Evolutionary conservation across 2,797 vertebrate species (phyloP).

Genomic region (Sternotherus odoratus): DNA sequence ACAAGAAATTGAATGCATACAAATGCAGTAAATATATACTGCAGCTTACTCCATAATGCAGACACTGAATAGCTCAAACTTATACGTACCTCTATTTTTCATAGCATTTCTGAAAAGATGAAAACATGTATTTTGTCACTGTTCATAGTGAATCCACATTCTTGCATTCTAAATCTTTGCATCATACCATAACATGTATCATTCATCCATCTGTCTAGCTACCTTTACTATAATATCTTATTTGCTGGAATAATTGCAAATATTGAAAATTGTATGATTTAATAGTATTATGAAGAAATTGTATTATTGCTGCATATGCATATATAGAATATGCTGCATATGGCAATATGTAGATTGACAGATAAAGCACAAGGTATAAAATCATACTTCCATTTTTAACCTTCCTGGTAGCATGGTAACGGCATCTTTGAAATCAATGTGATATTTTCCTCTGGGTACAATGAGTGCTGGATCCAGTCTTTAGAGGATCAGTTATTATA

Average conservation of each 20-base stretch:
- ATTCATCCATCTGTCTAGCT: neutral
- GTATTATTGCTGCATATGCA: neutral
- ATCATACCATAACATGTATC: neutral
- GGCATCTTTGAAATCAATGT: slow-evolving; percentile 2
- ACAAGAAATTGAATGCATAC: neutral
- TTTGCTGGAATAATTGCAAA: neutral
- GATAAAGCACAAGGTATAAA: neutral
- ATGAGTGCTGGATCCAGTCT: neutral
- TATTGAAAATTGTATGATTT: neutral
- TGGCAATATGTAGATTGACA: neutral
- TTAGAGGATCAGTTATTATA: neutral
- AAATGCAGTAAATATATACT: neutral
- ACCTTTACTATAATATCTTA: slow-evolving; percentile 25
- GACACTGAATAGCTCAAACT: neutral
- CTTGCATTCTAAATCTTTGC: slow-evolving; percentile 12
- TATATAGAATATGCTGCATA: neutral
- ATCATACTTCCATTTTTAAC: neutral
- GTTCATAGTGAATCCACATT: slow-evolving; percentile 22
- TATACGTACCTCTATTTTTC: slow-evolving; percentile 22
- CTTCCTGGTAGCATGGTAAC: neutral
- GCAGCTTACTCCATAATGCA: neutral
- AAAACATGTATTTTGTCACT: slow-evolving; percentile 27
- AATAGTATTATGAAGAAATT: neutral
- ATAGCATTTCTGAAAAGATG: slow-evolving; percentile 11
- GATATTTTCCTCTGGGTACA: neutral